Conservation (phyloP, 1,140 invertebrate species). For the Mesaphorura yosii region DNA sequence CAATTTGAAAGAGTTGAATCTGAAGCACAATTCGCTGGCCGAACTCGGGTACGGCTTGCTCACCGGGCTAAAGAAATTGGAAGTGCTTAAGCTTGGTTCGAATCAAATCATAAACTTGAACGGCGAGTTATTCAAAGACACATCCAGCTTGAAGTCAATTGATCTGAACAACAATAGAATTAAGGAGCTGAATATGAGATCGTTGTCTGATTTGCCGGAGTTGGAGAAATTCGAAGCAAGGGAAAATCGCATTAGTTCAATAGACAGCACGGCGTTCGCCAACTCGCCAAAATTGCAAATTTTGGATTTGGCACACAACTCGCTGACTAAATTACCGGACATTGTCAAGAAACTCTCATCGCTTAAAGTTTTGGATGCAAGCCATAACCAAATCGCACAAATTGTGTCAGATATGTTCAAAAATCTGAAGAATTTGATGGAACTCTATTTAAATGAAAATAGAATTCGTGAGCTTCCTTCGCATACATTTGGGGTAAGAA, state of each 20-base stretch:
- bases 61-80: slow-evolving; percentile 32
- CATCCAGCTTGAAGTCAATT: slow-evolving; percentile 24
- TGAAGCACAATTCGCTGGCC: slow-evolving; percentile 36
- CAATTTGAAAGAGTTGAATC: slow-evolving; percentile 34
- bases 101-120: slow-evolving; percentile 34
- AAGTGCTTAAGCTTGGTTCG: slow-evolving; percentile 35
- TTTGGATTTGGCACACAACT: slow-evolving; percentile 65
- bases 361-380: slow-evolving; percentile 34
- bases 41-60: slow-evolving; percentile 34
- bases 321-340: slow-evolving; percentile 47
- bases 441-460: slow-evolving; percentile 32
- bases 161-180: slow-evolving; percentile 33
- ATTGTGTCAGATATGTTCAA: slow-evolving; percentile 54
- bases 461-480: slow-evolving; percentile 24
- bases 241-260: slow-evolving; percentile 33
- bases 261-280: slow-evolving; percentile 47
- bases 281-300: slow-evolving; percentile 53
- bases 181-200: slow-evolving; percentile 21
- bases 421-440: slow-evolving; percentile 34
- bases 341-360: slow-evolving; percentile 39
- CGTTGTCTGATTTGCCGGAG: slow-evolving; percentile 27
- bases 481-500: slow-evolving; percentile 23
- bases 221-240: slow-evolving; percentile 37
- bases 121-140: slow-evolving; percentile 27
- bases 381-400: slow-evolving; percentile 35